Evolutionary conservation across 2,113 vertebrate genomes (phyloP).

Genomic region (Sturnus vulgaris): DNA sequence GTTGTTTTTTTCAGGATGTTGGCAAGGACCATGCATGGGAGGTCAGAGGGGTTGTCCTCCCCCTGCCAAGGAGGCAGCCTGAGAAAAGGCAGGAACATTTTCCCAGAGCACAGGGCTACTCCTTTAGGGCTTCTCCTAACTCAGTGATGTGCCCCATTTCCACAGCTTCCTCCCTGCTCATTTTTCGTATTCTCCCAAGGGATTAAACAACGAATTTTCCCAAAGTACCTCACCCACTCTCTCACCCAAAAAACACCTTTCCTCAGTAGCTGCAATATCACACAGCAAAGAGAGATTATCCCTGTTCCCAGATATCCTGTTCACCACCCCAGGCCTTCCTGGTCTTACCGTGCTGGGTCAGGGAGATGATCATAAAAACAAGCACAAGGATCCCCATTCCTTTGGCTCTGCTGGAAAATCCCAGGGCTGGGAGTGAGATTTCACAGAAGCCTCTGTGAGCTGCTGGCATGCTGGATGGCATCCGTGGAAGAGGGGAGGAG

Average conservation of each 20-base stretch:
- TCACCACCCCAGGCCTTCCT: background rate
- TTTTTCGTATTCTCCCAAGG: background rate
- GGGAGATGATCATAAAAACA: background rate
- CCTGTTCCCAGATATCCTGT: background rate
- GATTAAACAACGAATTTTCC: background rate
- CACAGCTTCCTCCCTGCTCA: background rate
- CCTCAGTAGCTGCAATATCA: background rate
- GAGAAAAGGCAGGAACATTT: background rate
- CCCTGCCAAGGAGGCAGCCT: background rate
- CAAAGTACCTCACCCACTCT: background rate
- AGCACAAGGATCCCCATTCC: constrained; percentile 20
- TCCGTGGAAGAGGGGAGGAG: background rate
- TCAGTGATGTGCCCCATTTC: background rate
- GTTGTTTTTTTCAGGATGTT: background rate
- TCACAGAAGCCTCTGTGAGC: background rate
- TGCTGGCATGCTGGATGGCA: background rate
- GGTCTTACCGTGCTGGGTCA: constrained; percentile 24
- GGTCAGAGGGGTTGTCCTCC: background rate
- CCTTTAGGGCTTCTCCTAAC: background rate
- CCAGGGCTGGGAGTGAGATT: background rate
- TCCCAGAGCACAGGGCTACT: background rate
- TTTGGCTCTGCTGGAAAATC: background rate
- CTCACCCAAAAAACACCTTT: background rate
- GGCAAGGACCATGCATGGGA: fast-evolving
- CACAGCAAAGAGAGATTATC: background rate